A percentile compares a stretch with the other conserved stretches of the same genome.
Conservation (phyloP, 2,888 invertebrate genomes). For the Hypolimnas misippus region DNA sequence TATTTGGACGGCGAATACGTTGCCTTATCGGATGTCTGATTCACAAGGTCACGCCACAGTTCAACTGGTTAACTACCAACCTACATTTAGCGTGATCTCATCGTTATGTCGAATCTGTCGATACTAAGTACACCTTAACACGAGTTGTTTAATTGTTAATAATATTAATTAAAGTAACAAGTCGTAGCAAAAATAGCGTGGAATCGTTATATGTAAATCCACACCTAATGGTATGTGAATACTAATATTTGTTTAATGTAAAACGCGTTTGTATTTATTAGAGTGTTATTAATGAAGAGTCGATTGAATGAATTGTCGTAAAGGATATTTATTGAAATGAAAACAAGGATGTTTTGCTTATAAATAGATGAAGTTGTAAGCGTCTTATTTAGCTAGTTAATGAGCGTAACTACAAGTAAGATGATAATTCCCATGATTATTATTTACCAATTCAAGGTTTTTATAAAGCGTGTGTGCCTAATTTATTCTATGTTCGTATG, state of each 20-base stretch:
- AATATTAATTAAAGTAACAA: slow-evolving; percentile 1
- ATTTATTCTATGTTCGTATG: neutral
- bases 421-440: neutral
- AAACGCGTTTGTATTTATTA: neutral
- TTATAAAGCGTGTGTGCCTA: neutral
- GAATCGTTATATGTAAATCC: neutral
- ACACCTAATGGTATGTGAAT: neutral
- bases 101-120: slow-evolving; percentile 52
- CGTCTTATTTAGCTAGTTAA: neutral
- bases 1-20: slow-evolving; percentile 58
- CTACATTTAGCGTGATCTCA: slow-evolving; percentile 75
- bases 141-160: slow-evolving; percentile 20
- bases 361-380: neutral
- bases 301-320: neutral
- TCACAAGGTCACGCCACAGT: slow-evolving; percentile 76
- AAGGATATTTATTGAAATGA: no score
- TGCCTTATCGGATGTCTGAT: slow-evolving; percentile 75
- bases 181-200: neutral
- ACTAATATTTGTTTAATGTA: slow-evolving; percentile 1
- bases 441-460: neutral
- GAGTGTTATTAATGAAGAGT: neutral
- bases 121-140: slow-evolving; percentile 21
- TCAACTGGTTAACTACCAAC: slow-evolving; percentile 68
- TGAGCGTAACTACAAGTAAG: neutral
- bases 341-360: neutral